Evolutionary conservation across 2,113 vertebrate species (phyloP).

Genomic region (Xyrauchen texanus): DNA sequence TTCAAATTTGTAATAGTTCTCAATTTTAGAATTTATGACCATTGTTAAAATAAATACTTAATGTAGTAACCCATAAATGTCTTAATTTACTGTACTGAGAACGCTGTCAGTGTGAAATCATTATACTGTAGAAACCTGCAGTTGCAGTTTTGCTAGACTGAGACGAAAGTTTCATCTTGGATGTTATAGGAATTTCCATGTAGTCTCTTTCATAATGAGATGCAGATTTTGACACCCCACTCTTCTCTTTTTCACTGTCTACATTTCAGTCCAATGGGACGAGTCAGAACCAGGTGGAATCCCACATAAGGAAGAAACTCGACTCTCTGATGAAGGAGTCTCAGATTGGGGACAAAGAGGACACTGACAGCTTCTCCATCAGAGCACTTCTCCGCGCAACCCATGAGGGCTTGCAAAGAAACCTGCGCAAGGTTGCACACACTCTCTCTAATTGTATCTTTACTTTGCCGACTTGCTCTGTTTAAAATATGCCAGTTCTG

Average conservation of each 20-base stretch:
- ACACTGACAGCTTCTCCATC: slow-evolving; percentile 94
- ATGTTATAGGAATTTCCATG: no score
- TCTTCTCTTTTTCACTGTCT: background rate
- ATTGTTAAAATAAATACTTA: no score
- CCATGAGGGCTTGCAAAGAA: slow-evolving; percentile 87
- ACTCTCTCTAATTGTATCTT: background rate
- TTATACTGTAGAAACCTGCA: no score
- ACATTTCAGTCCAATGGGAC: slow-evolving; percentile 63
- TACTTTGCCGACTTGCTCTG: background rate
- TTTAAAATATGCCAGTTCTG: background rate
- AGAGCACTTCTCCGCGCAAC: slow-evolving; percentile 89
- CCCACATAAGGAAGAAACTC: slow-evolving; percentile 92
- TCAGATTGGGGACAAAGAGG: slow-evolving; percentile 93
- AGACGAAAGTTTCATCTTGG: no score
- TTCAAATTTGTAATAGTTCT: no score
- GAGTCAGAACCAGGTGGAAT: slow-evolving; percentile 90
- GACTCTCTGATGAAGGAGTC: slow-evolving; percentile 94
- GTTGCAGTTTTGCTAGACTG: no score
- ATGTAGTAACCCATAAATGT: no score
- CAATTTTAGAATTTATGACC: no score
- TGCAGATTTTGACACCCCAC: background rate
- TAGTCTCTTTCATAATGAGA: background rate
- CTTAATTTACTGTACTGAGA: no score
- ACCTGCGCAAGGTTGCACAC: slow-evolving; percentile 86
- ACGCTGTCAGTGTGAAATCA: no score